Base-by-base conservation (phyloP, 2,888 invertebrate species). In the Nomada lathburiana region DNA sequence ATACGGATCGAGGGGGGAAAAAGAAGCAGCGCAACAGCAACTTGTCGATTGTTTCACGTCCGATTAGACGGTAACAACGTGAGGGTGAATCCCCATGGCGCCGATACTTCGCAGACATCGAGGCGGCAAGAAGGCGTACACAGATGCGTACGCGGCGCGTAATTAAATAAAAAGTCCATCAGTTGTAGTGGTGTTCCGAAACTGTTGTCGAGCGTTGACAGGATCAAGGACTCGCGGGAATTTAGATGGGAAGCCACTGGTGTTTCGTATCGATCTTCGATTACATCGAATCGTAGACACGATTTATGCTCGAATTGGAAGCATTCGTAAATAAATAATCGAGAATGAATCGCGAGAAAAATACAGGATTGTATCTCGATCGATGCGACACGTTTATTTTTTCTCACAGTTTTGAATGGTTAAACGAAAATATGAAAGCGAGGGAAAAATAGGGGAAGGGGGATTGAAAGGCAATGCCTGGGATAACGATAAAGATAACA, bases 91-190 rank as follows among this genome's bases (percentile, higher is more conserved):
- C 65, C 79, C 86, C 84, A 75, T 62, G 85, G 72, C 74, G 59
- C 65, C 82, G 75, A 76, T 86, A 84, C 69, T 82, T 80, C 82
- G 69, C 72, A 70, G 64, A 67, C 80, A 72, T 65, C 78, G 50
- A 36, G 70, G 68, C 59, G 59, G 62, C 64, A 60, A 70, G 72
- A 86, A 80, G 78, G 68, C 69, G 84, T 86, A 83, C 89, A 86
- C 91, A 91, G 91, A 91, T 91, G 91, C 83, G 87, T 86, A 70
- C 75, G 67, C 75, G 78, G 67, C 69, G 55, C 85, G 83, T 91
- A 90, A 91, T 91, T 91, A 88, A 90, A 91, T 91, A 90, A 89
- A 90, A 91, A 88, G 86, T 88, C 87, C 88, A 90, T 91, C 87
- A 86, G 88, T 88, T 90, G 89, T 86, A 86, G 86, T 86, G 88